Evolutionary conservation across 2,888 invertebrate species (phyloP).

Genomic region (Dusona sp.): DNA sequence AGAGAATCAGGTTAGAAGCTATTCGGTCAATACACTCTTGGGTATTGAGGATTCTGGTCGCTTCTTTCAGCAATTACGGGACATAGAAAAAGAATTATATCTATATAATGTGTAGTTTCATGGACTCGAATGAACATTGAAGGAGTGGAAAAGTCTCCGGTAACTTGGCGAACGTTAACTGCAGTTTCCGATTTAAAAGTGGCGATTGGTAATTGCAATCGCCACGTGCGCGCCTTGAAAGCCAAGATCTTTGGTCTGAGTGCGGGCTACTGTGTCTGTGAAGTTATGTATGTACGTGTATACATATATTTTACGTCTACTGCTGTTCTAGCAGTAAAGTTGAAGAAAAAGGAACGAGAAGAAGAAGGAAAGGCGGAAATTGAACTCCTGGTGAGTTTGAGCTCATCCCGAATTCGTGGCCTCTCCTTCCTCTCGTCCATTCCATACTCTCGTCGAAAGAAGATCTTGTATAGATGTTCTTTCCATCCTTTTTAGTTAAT

Average conservation of each 20-base stretch:
- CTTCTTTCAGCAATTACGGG: conserved; percentile 60
- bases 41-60: conserved; percentile 48
- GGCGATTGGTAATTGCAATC: conserved; percentile 67
- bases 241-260: conserved; percentile 22
- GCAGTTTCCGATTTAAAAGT: conserved; percentile 68
- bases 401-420: conserved; percentile 72
- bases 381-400: conserved; percentile 74
- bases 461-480: conserved; percentile 23
- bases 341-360: conserved; percentile 48
- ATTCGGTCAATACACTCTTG: conserved; percentile 41
- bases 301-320: conserved; percentile 22
- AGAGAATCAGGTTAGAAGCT: conserved; percentile 31
- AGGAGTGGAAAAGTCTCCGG: conserved; percentile 60
- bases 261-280: conserved; percentile 5
- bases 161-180: conserved; percentile 65
- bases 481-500: conserved; percentile 48
- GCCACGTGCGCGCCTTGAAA: conserved; percentile 55
- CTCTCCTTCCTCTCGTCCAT: conserved; percentile 21
- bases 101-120: conserved; percentile 32
- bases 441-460: conserved; percentile 36
- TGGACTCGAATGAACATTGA: conserved; percentile 53
- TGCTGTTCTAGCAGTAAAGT: conserved; percentile 55
- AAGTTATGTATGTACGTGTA: neutral
- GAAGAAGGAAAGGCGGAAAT: conserved; percentile 72
- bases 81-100: conserved; percentile 23